A percentile compares a stretch with the other conserved stretches of the same genome.
These are phyloP conservation scores for Melierax canorus DNA, from an alignment of 2,113 vertebrate genomes.

Conservation along the genomic window DNA sequence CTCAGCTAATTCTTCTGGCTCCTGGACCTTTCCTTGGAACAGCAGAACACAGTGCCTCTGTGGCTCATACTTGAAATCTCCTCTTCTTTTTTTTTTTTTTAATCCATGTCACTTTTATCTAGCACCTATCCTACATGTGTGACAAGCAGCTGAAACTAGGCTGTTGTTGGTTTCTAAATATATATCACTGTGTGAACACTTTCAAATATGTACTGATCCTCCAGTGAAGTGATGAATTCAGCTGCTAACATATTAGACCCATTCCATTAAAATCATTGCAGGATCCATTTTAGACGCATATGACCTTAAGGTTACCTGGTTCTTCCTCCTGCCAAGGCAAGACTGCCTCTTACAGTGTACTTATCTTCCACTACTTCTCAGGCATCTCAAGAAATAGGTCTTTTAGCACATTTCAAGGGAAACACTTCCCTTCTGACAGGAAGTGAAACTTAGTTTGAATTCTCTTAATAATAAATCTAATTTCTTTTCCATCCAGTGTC, in stretches of 20 bases:
- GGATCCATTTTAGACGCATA: neutral
- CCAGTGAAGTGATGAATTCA: neutral
- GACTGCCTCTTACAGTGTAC: neutral
- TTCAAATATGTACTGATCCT: conserved; percentile 19
- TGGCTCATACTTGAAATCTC: neutral
- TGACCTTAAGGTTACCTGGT: neutral
- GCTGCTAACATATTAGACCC: neutral
- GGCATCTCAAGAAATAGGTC: neutral
- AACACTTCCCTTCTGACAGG: neutral
- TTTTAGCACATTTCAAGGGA: neutral
- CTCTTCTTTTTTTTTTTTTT: neutral
- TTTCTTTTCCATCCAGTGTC: neutral
- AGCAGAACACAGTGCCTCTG: neutral
- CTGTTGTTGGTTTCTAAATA: conserved; percentile 55
- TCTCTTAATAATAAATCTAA: neutral
- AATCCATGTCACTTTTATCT: conserved; percentile 13
- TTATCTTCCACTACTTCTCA: neutral
- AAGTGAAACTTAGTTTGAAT: neutral
- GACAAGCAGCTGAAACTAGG: conserved; percentile 27
- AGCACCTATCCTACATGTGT: conserved; percentile 35
- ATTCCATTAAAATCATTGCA: neutral
- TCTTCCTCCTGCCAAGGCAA: neutral
- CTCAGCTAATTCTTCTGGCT: neutral
- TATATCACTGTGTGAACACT: conserved; percentile 18
- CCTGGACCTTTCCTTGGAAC: neutral